Base-by-base conservation (phyloP, 2,797 vertebrate genomes). In the Anguilla marmorata region DNA sequence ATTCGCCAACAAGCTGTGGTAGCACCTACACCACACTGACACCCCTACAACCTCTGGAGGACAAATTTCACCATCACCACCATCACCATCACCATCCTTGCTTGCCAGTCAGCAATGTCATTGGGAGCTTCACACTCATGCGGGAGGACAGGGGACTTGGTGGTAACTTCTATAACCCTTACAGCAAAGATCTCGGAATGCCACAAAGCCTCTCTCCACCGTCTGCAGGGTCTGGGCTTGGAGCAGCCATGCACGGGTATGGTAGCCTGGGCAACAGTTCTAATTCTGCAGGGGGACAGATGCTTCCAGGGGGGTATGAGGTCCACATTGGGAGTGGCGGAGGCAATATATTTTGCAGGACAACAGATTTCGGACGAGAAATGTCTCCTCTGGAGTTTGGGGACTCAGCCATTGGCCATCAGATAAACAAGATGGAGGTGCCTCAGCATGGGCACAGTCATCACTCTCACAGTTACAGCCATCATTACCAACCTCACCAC, bases 21-120 rank as follows among this genome's bases (percentile, higher is more conserved):
- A 96, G 95, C 93, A 97, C 96, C 91, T 97, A 97, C 92, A 96
- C 97, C 92, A 97, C 97, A 1, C 91, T 97, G 91, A 97, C 96
- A 0, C 96, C 96, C 0, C 88, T 97, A 88, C 96, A 97, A 93
- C 96, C 96, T 1, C 96, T 97, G 2, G 96, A 96, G 0, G 97
- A 97, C 93, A 97, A 97, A 93, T 97, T 96, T 92, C 97, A 97
- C 91, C 96, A 96, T 76, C 95, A 93, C 82, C 95, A 96, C 50
- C 96, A 96, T 86, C 96, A 96, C 86, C 96, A 96, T 91, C 96
- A 96, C 85, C 96, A 96, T 85, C 96, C 96, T 37, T 97, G 96
- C 88, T 93, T 97, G 87, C 96, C 96, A 0, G 96, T 97, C 93
- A 96, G 96, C 91, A 97, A 97, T 0, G 96, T 97, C 79, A 96